phyloP scores from a whole-genome alignment of 2,888 invertebrate genomes.

The Eurois occulta region DNA sequence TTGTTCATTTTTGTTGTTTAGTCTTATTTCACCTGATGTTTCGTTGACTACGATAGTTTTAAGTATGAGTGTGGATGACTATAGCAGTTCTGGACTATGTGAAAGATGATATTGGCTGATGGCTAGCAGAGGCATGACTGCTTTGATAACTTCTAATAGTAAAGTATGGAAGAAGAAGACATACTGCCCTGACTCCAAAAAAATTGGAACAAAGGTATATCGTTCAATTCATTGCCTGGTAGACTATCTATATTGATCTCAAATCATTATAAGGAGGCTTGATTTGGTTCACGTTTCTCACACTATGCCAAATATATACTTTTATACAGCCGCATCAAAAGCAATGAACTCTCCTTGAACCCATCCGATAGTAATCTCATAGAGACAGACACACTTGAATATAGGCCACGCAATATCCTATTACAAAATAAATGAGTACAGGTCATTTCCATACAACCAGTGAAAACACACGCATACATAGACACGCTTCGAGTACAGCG shows the following conservation, averaged over 20 bases:
- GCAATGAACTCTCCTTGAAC: slow-evolving; percentile 13
- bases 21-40: not conserved
- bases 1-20: not conserved
- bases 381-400: slow-evolving; percentile 10
- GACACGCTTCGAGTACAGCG: not conserved
- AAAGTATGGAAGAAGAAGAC: not conserved
- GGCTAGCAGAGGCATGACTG: not conserved
- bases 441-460: not conserved
- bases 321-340: not conserved
- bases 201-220: no score
- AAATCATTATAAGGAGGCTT: not conserved
- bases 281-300: not conserved
- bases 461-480: not conserved
- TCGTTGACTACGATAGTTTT: not conserved
- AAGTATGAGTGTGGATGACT: not conserved
- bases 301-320: not conserved
- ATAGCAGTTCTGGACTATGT: no score
- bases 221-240: not conserved
- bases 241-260: not conserved
- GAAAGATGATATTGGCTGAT: no score
- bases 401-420: slow-evolving; percentile 5
- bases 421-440: not conserved
- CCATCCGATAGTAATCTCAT: slow-evolving; percentile 22
- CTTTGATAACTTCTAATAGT: not conserved
- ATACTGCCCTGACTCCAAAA: not conserved